phyloP scores from a whole-genome alignment of 2,888 invertebrate genomes.

The Eueremaeus valkanovi region DNA sequence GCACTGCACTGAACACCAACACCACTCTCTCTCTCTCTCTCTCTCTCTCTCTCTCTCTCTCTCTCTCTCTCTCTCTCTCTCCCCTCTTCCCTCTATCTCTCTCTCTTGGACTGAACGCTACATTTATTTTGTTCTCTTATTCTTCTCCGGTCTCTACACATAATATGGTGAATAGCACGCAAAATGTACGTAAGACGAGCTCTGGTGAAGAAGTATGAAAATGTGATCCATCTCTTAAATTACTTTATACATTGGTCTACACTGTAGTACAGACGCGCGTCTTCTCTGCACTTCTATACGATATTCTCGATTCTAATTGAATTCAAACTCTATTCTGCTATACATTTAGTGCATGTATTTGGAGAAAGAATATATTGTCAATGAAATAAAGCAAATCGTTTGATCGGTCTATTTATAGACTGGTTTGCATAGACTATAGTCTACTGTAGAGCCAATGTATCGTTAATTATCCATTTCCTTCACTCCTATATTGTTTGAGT shows the following conservation, averaged over 20 bases:
- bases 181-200: constrained; percentile 24
- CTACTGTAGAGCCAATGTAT: background rate
- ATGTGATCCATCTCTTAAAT: constrained; percentile 29
- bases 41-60: background rate
- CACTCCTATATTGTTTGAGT: background rate
- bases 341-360: background rate
- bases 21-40: background rate
- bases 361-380: background rate
- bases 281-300: background rate
- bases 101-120: constrained; percentile 2
- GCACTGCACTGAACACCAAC: background rate
- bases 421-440: background rate
- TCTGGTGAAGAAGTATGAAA: constrained; percentile 23
- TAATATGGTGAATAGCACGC: constrained; percentile 3
- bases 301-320: background rate
- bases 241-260: background rate
- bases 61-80: background rate
- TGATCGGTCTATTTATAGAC: background rate
- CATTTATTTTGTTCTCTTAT: constrained; percentile 15
- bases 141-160: constrained; percentile 9
- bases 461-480: constrained; percentile 31
- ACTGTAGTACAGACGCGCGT: background rate
- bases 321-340: background rate
- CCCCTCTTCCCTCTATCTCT: too few species aligned
- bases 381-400: constrained; percentile 1